A percentile compares a stretch with the other conserved stretches of the same genome.
These are phyloP conservation scores for Apamea monoglypha DNA, from an alignment of 2,888 invertebrate genomes.

Conservation along the genomic window DNA sequence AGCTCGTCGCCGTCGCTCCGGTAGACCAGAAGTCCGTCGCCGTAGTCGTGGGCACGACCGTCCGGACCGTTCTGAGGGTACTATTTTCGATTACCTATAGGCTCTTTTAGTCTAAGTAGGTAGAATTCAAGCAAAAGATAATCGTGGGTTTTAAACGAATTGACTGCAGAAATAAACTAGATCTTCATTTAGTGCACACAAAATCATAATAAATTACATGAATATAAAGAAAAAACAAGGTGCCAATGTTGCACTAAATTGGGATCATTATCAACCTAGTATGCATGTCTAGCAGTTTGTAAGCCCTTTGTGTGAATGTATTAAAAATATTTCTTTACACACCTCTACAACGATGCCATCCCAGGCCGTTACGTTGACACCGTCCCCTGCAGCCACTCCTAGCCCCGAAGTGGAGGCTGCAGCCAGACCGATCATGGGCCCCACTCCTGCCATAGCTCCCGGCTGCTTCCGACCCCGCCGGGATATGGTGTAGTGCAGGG, in stretches of 20 bases:
- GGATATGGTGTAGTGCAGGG: constrained; percentile 97
- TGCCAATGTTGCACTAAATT: background rate
- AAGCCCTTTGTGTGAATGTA: background rate
- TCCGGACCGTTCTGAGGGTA: constrained; percentile 75
- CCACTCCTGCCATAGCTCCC: constrained; percentile 76
- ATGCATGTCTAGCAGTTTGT: background rate
- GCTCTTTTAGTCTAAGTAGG: background rate
- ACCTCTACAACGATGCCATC: constrained; percentile 85
- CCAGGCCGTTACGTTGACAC: constrained; percentile 81
- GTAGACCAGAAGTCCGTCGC: constrained; percentile 90
- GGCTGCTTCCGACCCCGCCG: constrained; percentile 94
- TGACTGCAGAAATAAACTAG: constrained; percentile 6
- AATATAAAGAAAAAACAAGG: background rate
- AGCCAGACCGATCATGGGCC: constrained; percentile 75
- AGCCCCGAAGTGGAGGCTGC: constrained; percentile 74
- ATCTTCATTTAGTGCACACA: constrained; percentile 67
- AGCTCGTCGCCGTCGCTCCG: constrained; percentile 84
- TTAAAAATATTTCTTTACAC: constrained; percentile 31
- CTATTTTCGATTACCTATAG: constrained; percentile 19
- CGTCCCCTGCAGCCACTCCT: constrained; percentile 69
- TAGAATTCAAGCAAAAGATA: background rate
- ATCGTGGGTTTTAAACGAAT: background rate
- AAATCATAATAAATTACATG: background rate
- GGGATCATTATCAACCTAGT: background rate
- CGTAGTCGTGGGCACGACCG: constrained; percentile 85